Evolutionary conservation across 2,888 invertebrate species (phyloP).

Genomic region (Agrochola lychnidis): DNA sequence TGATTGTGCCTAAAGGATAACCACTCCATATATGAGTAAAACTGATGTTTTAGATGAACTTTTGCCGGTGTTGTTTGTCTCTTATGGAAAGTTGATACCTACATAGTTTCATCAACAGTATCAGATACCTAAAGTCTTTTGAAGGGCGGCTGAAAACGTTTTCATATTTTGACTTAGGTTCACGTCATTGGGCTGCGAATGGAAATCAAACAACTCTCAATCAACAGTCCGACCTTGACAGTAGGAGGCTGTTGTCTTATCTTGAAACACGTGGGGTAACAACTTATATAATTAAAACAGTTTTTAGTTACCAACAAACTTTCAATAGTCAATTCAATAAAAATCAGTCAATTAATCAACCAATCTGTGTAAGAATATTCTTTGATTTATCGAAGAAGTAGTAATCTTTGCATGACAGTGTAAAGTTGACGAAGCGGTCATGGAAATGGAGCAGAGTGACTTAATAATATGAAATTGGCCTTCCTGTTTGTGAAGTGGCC

Average conservation of each 20-base stretch:
- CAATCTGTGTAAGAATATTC: slow-evolving; percentile 16
- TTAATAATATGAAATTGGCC: slow-evolving; percentile 34
- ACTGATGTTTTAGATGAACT: background rate
- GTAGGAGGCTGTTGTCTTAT: background rate
- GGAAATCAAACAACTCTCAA: background rate
- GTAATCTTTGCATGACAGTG: slow-evolving; percentile 18
- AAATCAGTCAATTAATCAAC: slow-evolving; percentile 1
- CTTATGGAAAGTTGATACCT: background rate
- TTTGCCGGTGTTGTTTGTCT: background rate
- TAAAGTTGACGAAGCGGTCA: background rate
- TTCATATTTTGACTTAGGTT: too few species aligned
- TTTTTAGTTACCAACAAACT: background rate
- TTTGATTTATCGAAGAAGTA: background rate
- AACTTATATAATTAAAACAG: background rate
- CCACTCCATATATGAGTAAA: background rate
- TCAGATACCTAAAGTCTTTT: background rate
- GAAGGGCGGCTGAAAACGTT: background rate
- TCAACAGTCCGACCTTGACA: too few species aligned
- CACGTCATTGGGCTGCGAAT: background rate
- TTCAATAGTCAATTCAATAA: slow-evolving; percentile 18
- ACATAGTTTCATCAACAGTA: background rate
- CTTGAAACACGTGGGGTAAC: slow-evolving; percentile 12
- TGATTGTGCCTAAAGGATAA: slow-evolving; percentile 15
- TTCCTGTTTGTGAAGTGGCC: slow-evolving; percentile 24
- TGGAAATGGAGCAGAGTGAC: slow-evolving; percentile 9